A percentile compares a stretch with the other conserved stretches of the same genome.
These are phyloP conservation scores for Amphipyra berbera DNA, from an alignment of 2,888 invertebrate species.

Conservation along the genomic window DNA sequence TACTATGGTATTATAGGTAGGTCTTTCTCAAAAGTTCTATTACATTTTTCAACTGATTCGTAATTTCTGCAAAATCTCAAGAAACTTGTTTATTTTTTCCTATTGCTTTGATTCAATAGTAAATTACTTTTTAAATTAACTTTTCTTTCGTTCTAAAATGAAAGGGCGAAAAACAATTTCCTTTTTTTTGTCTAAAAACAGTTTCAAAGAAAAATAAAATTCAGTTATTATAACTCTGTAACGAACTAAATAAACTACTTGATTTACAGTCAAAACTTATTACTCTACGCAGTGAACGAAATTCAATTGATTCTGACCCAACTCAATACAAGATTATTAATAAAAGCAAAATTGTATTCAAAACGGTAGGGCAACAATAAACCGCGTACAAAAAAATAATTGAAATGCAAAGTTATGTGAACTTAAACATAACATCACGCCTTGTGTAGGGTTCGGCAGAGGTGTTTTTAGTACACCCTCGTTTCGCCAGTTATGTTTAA, in stretches of 20 bases:
- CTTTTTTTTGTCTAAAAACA: no score
- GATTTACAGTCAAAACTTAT: background rate
- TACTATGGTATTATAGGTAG: no score
- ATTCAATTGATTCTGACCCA: constrained; percentile 35
- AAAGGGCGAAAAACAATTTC: constrained; percentile 1
- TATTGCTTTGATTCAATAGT: no score
- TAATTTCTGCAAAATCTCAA: no score
- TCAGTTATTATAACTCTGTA: background rate
- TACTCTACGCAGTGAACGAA: background rate
- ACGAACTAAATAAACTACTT: constrained; percentile 9
- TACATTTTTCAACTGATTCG: no score
- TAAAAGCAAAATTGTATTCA: constrained; percentile 31
- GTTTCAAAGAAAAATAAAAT: background rate
- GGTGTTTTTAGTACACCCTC: background rate
- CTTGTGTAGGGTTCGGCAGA: no score
- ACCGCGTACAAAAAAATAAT: constrained; percentile 34
- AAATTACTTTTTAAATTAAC: no score
- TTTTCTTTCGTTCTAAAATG: no score
- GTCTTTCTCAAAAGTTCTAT: no score
- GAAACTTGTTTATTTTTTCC: no score
- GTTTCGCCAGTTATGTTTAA: no score
- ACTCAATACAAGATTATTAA: constrained; percentile 35
- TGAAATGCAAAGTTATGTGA: constrained; percentile 45
- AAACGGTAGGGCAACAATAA: constrained; percentile 26
- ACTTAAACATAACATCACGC: constrained; percentile 25